Conservation (phyloP, 2,888 invertebrate genomes). For the Ariolimax columbianus region DNA sequence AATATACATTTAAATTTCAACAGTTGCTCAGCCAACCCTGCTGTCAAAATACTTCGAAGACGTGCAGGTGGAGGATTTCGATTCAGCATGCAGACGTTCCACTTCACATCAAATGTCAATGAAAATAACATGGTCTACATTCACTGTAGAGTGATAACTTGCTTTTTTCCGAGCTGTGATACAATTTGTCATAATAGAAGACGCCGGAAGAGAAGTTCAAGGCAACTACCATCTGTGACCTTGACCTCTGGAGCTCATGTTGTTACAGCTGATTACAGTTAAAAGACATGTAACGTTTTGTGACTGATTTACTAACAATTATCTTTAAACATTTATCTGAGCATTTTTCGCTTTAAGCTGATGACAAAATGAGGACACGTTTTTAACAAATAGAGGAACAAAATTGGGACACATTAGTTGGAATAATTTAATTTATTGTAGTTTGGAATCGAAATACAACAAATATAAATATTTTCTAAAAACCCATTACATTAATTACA, state of each 20-base stretch:
- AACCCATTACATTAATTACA: too few relatives aligned
- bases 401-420: too few relatives aligned
- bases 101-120: not conserved
- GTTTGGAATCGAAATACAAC: too few relatives aligned
- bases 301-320: not conserved
- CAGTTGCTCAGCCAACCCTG: conserved; percentile 11
- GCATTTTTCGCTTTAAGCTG: too few relatives aligned
- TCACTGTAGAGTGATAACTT: conserved; percentile 18
- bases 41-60: conserved; percentile 1
- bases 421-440: too few relatives aligned
- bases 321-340: too few relatives aligned
- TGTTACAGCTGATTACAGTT: not conserved
- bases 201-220: conserved; percentile 13
- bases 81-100: conserved; percentile 32
- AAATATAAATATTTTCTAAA: too few relatives aligned
- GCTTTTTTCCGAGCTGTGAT: not conserved
- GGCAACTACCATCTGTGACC: not conserved
- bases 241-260: conserved; percentile 14
- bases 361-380: too few relatives aligned
- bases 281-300: not conserved
- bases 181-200: not conserved
- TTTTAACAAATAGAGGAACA: too few relatives aligned
- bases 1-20: not conserved
- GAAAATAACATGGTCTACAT: conserved; percentile 16
- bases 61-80: not conserved